Conservation (phyloP, 2,113 vertebrate species). For the Microtus montanus region DNA sequence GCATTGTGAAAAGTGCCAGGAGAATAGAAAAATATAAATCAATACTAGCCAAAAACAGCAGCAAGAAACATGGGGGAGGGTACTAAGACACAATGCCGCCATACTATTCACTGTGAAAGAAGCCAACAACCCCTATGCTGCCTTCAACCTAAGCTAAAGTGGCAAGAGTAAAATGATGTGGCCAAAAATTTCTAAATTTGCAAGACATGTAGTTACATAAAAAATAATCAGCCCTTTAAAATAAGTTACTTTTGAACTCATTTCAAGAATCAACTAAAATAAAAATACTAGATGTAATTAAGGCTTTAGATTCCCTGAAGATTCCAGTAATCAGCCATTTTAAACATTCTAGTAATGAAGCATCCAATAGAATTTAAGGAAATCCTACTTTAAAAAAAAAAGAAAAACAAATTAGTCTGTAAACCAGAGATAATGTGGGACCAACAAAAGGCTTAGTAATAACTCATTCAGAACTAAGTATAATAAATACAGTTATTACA, state of each 20-base stretch:
- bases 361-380: constrained; percentile 73
- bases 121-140: neutral
- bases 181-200: constrained; percentile 52
- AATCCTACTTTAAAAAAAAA: constrained; percentile 67
- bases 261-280: constrained; percentile 69
- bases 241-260: constrained; percentile 70
- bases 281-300: constrained; percentile 71
- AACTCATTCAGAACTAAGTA: constrained; percentile 69
- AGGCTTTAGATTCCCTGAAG: constrained; percentile 66
- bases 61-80: neutral
- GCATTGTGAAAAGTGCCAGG: neutral
- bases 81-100: neutral
- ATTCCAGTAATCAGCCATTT: constrained; percentile 64
- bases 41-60: constrained; percentile 27
- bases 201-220: constrained; percentile 30
- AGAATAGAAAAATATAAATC: constrained; percentile 25
- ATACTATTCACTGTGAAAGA: constrained; percentile 37
- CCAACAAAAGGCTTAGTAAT: constrained; percentile 73
- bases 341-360: constrained; percentile 67
- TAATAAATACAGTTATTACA: constrained; percentile 75
- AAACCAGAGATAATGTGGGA: constrained; percentile 74
- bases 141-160: constrained; percentile 33
- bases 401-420: constrained; percentile 68
- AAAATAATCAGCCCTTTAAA: constrained; percentile 55
- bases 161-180: constrained; percentile 32